phyloP scores from a whole-genome alignment of 1,140 invertebrate genomes.

The Zaprionus camerounensis region DNA sequence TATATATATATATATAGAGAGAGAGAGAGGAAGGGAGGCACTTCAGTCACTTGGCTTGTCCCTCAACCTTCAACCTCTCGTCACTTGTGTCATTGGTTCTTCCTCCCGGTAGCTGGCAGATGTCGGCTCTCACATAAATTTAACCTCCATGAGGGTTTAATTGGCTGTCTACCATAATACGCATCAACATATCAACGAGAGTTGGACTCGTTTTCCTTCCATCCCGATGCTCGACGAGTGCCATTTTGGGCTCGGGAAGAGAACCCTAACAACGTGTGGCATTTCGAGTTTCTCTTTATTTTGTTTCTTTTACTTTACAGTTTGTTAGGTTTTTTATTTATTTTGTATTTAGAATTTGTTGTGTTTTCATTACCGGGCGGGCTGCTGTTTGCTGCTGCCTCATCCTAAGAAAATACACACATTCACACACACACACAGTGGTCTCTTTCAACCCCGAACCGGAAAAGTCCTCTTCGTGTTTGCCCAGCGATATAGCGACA shows the following conservation, averaged over 20 bases:
- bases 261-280: slow-evolving; percentile 31
- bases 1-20: not conserved
- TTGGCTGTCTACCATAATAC: slow-evolving; percentile 64
- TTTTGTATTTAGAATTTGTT: slow-evolving; percentile 74
- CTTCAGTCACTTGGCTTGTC: not conserved
- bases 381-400: slow-evolving; percentile 30
- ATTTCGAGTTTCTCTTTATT: slow-evolving; percentile 34
- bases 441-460: slow-evolving; percentile 41
- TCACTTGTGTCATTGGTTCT: slow-evolving; percentile 15
- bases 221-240: slow-evolving; percentile 33
- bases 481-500: not conserved
- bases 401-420: slow-evolving; percentile 71
- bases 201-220: slow-evolving; percentile 49
- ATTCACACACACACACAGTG: slow-evolving; percentile 7
- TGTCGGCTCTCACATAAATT: slow-evolving; percentile 68
- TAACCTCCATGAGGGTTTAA: slow-evolving; percentile 69
- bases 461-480: slow-evolving; percentile 43
- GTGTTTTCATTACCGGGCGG: slow-evolving; percentile 69
- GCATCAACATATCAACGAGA: slow-evolving; percentile 40
- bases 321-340: slow-evolving; percentile 62
- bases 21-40: not conserved
- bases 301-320: slow-evolving; percentile 47
- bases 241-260: slow-evolving; percentile 37
- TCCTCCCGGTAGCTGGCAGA: slow-evolving; percentile 47
- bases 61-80: slow-evolving; percentile 2